Base-by-base conservation (phyloP, 2,797 vertebrate genomes). In the Poeciliopsis paucimaculata region DNA sequence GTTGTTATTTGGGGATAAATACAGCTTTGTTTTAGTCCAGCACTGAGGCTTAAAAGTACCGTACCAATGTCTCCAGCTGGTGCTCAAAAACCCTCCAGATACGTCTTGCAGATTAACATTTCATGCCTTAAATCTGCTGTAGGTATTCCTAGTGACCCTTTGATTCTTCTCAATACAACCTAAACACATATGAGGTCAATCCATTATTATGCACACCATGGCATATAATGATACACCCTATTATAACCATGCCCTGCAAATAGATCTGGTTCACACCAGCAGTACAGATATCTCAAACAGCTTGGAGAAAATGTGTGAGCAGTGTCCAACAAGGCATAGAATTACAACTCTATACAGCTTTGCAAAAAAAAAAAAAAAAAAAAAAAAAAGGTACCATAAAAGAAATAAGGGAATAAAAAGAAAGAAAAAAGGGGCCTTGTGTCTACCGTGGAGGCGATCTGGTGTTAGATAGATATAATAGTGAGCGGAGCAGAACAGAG, bases 1-100 rank as follows among this genome's bases (percentile, higher is more conserved):
- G 91, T 91, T 95, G 90, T 92, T 88, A 57, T 96, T 94, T 88
- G 90, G 86, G 91, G 93, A 95, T 90, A 86, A 93, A 90, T 92
- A 82, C 92, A 76, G 77, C 71, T 90, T 92, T 88, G 84, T 93
- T 88, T 95, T 94, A 82, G 87, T 90, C 86, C 89, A 92, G 80
- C 92, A 91, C 70, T 76, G 91, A 82, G 80, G 86, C 75, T 72
- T 71, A 78, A 82, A 71, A 88, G 91, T 84, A 62, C 84, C 79
- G 79, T 75, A 72, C 77, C 9, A 34, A 74, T 75, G 84, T 28
- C 76, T 90, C 91, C 93, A 95, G 87, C 83, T 89, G 91, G 87
- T 83, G 89, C 77, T 91, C 81, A 85, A 87, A 90, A 93, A 86
- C 84, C 86, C 87, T 88, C 90, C 89, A 87, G 84, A 92, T 90